A percentile compares a stretch with the other conserved stretches of the same genome.
phyloP scores from a whole-genome alignment of 2,113 vertebrate genomes.

The Henicopernis longicauda region DNA sequence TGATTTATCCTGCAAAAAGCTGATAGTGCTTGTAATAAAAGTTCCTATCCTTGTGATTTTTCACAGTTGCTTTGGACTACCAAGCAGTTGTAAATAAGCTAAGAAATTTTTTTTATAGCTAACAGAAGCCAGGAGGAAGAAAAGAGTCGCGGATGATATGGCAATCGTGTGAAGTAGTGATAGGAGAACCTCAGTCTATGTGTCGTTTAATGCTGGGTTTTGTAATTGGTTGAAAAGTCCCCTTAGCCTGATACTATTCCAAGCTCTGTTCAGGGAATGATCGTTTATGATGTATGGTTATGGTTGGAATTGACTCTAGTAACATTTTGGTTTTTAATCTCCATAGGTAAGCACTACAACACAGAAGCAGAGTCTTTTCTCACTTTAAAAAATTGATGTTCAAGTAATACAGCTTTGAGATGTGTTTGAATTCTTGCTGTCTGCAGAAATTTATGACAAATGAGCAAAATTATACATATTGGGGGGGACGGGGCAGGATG shows the following conservation, averaged over 20 bases:
- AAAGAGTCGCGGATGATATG: rapidly evolving
- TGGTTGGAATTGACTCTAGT: not conserved
- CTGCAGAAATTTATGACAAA: not conserved
- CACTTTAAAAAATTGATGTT: not conserved
- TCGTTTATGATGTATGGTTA: rapidly evolving
- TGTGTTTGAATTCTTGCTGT: not conserved
- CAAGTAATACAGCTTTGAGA: not conserved
- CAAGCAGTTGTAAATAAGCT: not conserved
- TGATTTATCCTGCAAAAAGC: not conserved
- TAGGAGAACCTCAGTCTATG: rapidly evolving
- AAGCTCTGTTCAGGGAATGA: rapidly evolving
- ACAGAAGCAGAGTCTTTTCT: not conserved
- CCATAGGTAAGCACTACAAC: not conserved
- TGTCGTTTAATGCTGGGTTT: rapidly evolving
- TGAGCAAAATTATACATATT: not conserved
- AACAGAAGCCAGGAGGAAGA: not conserved
- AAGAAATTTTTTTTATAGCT: not conserved
- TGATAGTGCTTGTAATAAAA: not conserved
- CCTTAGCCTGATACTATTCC: not conserved
- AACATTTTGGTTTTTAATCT: not conserved
- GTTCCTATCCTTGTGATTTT: not conserved
- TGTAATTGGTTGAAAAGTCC: not conserved
- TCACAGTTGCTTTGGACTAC: not conserved
- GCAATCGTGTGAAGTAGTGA: rapidly evolving
- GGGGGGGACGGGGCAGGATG: not conserved